A percentile compares a stretch with the other conserved stretches of the same genome.
These are phyloP conservation scores for Enteromius viviparus DNA, from an alignment of 2,797 vertebrate genomes.

Conservation along the genomic window DNA sequence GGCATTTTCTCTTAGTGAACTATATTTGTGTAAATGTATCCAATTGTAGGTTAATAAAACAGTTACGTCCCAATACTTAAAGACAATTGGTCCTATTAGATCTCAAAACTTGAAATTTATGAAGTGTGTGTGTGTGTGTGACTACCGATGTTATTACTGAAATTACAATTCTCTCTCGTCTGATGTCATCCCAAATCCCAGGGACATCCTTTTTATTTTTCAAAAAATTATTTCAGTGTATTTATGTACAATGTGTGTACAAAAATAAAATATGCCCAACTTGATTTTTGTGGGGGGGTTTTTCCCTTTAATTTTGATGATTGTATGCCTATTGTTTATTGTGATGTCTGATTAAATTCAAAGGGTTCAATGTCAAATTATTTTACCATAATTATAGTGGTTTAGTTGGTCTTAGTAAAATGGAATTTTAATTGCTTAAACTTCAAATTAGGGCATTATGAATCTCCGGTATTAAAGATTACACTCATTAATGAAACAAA, in stretches of 20 bases:
- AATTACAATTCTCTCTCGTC: slow-evolving; percentile 22
- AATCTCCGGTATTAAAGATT: background rate
- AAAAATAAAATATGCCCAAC: slow-evolving; percentile 57
- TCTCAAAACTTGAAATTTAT: slow-evolving; percentile 14
- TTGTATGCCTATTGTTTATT: background rate
- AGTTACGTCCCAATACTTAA: background rate
- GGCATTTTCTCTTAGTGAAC: slow-evolving; percentile 25
- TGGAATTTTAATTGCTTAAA: background rate
- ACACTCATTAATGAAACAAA: background rate
- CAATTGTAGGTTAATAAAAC: slow-evolving; percentile 27
- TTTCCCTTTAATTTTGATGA: background rate
- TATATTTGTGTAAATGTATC: slow-evolving; percentile 36
- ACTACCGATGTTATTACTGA: slow-evolving; percentile 16
- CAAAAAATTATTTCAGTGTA: slow-evolving; percentile 38
- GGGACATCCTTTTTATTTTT: slow-evolving; percentile 39
- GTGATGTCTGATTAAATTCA: background rate
- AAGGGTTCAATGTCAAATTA: background rate
- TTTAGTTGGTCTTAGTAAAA: background rate
- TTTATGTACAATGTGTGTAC: slow-evolving; percentile 59
- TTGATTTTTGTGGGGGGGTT: slow-evolving; percentile 1
- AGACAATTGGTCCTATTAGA: slow-evolving; percentile 14
- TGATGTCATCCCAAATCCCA: slow-evolving; percentile 43
- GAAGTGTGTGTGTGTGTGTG: slow-evolving; percentile 10
- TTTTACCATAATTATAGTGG: background rate
- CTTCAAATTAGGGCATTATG: background rate